phyloP scores from a whole-genome alignment of 2,888 invertebrate genomes.

The Lasiommata megera region DNA sequence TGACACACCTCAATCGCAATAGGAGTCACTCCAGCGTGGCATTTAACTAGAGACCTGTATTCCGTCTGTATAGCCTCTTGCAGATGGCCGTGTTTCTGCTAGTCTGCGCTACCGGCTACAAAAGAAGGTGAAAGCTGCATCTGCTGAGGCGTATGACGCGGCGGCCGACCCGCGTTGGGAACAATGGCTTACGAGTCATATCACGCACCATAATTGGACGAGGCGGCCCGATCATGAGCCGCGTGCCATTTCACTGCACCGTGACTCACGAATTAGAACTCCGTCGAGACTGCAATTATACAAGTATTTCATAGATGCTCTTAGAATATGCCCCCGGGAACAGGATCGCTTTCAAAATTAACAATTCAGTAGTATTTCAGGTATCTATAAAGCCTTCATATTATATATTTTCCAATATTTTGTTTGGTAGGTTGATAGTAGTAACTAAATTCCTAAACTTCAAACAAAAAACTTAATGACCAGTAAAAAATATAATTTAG shows the following conservation, averaged over 20 bases:
- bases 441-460: too few relatives aligned
- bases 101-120: constrained; percentile 25
- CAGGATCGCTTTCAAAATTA: too few relatives aligned
- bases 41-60: too few relatives aligned
- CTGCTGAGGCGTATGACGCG: constrained; percentile 41
- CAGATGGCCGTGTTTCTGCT: not conserved
- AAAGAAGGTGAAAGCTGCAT: constrained; percentile 60
- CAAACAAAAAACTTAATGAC: too few relatives aligned
- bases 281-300: constrained; percentile 72
- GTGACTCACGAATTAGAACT: constrained; percentile 80
- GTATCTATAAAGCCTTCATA: too few relatives aligned
- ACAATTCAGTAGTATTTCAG: too few relatives aligned
- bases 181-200: constrained; percentile 62
- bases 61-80: too few relatives aligned
- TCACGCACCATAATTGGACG: constrained; percentile 71
- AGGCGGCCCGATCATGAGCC: constrained; percentile 59
- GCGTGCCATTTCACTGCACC: constrained; percentile 72
- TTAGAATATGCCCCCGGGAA: constrained; percentile 44
- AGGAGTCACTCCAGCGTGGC: too few relatives aligned
- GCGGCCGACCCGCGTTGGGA: constrained; percentile 53
- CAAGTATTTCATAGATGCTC: constrained; percentile 69
- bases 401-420: too few relatives aligned
- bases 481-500: not conserved
- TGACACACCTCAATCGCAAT: too few relatives aligned
- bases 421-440: too few relatives aligned